These are phyloP conservation scores for Papilio xuthus DNA, from an alignment of 1,140 invertebrate genomes.

Conservation along the genomic window DNA sequence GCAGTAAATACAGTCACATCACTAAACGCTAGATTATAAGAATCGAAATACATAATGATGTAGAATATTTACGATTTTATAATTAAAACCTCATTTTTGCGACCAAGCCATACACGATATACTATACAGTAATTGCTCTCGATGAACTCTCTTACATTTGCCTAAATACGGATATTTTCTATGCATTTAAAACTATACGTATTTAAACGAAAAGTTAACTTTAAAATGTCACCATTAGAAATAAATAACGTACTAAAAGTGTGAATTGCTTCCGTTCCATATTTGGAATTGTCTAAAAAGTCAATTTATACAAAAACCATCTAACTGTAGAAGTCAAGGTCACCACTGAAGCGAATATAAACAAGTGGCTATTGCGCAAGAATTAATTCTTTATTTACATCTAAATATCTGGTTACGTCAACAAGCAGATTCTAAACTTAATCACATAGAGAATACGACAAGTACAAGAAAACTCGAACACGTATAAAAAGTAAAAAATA, in stretches of 20 bases:
- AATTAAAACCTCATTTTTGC: too few relatives aligned
- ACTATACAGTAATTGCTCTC: too few relatives aligned
- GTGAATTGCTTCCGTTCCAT: background rate
- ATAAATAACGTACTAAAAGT: background rate
- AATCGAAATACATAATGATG: too few relatives aligned
- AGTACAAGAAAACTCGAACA: too few relatives aligned
- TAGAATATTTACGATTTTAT: too few relatives aligned
- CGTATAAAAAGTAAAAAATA: too few relatives aligned
- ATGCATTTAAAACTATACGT: background rate
- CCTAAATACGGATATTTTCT: too few relatives aligned
- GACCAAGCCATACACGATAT: too few relatives aligned
- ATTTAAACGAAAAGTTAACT: too few relatives aligned
- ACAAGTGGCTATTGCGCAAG: background rate
- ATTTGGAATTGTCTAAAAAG: constrained; percentile 16
- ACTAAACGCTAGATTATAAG: background rate
- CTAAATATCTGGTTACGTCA: background rate
- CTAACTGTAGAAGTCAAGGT: background rate
- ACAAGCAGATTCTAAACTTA: background rate
- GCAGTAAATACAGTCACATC: constrained; percentile 37
- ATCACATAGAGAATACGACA: too few relatives aligned
- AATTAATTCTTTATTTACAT: background rate
- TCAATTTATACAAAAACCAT: background rate
- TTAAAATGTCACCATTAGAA: background rate
- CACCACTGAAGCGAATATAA: background rate
- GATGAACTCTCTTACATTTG: background rate